phyloP scores from a whole-genome alignment of 2,113 vertebrate species.

The Uria lomvia region DNA sequence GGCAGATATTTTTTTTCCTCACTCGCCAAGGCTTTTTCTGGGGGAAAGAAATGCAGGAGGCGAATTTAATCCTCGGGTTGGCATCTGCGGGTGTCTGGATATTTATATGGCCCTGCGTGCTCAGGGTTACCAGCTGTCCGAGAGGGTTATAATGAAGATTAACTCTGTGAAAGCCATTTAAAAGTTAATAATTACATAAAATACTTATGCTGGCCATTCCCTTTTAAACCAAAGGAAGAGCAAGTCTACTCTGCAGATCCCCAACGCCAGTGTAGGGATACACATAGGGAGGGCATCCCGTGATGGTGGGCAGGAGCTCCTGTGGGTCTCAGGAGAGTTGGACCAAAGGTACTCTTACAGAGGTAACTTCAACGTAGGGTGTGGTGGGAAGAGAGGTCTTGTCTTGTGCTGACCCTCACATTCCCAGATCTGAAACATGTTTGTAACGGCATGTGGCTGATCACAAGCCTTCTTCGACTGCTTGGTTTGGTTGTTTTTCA shows the following conservation, averaged over 20 bases:
- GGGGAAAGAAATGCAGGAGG: background rate
- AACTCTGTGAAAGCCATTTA: background rate
- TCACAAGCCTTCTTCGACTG: background rate
- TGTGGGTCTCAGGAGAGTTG: accelerated
- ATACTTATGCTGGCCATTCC: background rate
- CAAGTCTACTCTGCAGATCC: background rate
- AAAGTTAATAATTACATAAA: slow-evolving; percentile 44
- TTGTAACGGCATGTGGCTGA: background rate
- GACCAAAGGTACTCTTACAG: background rate
- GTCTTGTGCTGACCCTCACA: background rate
- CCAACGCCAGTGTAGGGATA: accelerated
- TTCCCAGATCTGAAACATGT: background rate
- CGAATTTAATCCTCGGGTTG: background rate
- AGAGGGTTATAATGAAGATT: slow-evolving; percentile 34
- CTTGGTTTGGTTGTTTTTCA: background rate
- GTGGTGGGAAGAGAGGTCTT: background rate
- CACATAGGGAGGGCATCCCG: accelerated
- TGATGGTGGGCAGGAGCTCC: background rate
- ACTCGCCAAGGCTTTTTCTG: background rate
- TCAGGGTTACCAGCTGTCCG: slow-evolving; percentile 24
- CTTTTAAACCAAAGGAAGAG: background rate
- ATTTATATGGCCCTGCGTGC: slow-evolving; percentile 16
- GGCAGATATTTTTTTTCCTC: background rate
- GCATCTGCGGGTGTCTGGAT: slow-evolving; percentile 10
- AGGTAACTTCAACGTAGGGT: background rate